Conservation (phyloP, 2,888 invertebrate species). For the Petrolisthes cinctipes region DNA sequence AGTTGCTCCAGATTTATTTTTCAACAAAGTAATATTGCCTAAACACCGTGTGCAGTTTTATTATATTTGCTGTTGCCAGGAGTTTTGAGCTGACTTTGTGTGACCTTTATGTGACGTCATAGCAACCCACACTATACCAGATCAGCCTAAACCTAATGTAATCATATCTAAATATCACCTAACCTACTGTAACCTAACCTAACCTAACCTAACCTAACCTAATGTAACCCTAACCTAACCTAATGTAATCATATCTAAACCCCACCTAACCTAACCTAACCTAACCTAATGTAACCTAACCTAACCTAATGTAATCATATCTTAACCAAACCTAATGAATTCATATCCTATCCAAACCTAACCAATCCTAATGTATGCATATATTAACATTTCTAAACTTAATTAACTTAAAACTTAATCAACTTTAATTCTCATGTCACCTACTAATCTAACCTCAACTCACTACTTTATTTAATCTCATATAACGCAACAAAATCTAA, state of each 20-base stretch:
- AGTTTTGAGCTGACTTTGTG: too few species aligned
- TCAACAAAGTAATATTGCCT: too few species aligned
- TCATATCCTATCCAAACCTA: not conserved
- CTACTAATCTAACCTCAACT: too few species aligned
- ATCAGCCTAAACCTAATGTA: not conserved
- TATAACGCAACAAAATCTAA: too few species aligned
- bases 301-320: not conserved
- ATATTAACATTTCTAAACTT: not conserved
- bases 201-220: not conserved
- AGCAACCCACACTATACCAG: too few species aligned
- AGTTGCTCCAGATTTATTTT: too few species aligned
- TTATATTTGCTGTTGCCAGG: too few species aligned
- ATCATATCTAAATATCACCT: not conserved
- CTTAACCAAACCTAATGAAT: not conserved
- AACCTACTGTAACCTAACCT: not conserved
- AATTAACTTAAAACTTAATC: not conserved
- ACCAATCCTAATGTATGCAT: not conserved
- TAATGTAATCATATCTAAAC: not conserved
- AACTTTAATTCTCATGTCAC: too few species aligned
- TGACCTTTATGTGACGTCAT: too few species aligned
- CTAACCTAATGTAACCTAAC: not conserved
- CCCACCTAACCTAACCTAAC: not conserved
- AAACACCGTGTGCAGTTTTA: too few species aligned
- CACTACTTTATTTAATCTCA: too few species aligned
- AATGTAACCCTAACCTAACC: not conserved